Percentiles rank a stretch among this genome's conserved stretches.
These are phyloP conservation scores for Varecia variegata DNA, from an alignment of 2,797 vertebrate species.

Conservation along the genomic window DNA sequence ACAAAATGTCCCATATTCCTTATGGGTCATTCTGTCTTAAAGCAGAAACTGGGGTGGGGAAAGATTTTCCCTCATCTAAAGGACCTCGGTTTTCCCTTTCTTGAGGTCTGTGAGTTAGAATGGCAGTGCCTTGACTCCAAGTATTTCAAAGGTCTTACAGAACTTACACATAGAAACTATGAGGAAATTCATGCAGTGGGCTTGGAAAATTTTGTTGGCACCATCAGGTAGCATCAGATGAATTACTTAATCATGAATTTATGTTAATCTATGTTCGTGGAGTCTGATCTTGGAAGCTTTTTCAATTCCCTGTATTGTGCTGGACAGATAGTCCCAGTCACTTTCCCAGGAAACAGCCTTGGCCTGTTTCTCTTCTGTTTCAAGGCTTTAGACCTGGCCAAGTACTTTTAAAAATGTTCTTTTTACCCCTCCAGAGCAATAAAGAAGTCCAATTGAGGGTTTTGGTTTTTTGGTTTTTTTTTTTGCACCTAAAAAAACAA, in stretches of 20 bases:
- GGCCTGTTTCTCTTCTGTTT: conserved; percentile 26
- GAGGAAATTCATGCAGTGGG: neutral
- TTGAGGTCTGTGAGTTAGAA: conserved; percentile 9
- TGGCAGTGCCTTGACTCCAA: neutral
- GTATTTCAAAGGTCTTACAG: neutral
- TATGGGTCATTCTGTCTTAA: conserved; percentile 16
- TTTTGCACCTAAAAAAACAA: neutral
- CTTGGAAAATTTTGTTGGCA: conserved; percentile 25
- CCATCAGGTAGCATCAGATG: neutral
- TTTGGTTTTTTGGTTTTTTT: neutral
- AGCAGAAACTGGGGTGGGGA: neutral
- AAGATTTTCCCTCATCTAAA: neutral
- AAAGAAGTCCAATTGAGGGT: neutral
- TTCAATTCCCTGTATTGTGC: neutral
- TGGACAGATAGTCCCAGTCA: neutral
- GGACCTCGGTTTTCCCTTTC: neutral
- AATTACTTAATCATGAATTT: conserved; percentile 6
- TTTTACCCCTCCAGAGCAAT: neutral
- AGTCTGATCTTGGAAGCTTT: neutral
- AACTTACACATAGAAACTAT: neutral
- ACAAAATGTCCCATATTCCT: neutral
- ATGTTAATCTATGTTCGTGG: neutral
- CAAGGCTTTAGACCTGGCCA: neutral
- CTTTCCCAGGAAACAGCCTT: conserved; percentile 9
- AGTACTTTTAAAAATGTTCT: conserved; percentile 15